Conservation (phyloP, 1,140 invertebrate species). For the Trichogramma pretiosum region DNA sequence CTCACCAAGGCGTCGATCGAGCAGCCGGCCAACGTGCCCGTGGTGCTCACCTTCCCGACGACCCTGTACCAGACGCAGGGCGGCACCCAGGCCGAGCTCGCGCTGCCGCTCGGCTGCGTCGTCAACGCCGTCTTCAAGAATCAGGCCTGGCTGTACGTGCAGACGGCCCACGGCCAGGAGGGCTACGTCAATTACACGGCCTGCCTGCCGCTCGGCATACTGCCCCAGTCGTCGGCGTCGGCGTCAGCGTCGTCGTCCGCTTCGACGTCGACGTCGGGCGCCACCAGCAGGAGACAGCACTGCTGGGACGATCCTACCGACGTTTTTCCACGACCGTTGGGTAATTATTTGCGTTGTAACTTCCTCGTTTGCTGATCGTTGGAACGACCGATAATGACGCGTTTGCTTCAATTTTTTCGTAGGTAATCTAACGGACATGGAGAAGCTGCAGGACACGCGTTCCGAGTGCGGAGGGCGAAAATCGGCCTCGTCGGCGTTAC, state of each 20-base stretch:
- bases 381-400: background rate
- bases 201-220: constrained; percentile 64
- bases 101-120: constrained; percentile 68
- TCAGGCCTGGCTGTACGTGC: constrained; percentile 71
- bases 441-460: constrained; percentile 49
- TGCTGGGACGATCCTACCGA: constrained; percentile 74
- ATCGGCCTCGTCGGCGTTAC: constrained; percentile 35
- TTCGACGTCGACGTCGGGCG: too few species aligned
- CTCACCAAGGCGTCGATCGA: constrained; percentile 62
- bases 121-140: constrained; percentile 79
- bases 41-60: constrained; percentile 66
- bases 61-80: constrained; percentile 66
- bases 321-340: constrained; percentile 60
- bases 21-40: constrained; percentile 69
- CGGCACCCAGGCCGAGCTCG: constrained; percentile 59
- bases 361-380: background rate
- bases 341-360: constrained; percentile 21
- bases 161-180: constrained; percentile 69
- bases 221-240: constrained; percentile 45
- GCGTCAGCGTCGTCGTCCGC: too few species aligned
- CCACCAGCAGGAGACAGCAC: constrained; percentile 52
- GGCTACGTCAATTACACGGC: constrained; percentile 67
- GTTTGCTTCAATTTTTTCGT: constrained; percentile 12
- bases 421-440: constrained; percentile 65
- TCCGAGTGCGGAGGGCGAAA: constrained; percentile 44